Evolutionary conservation across 2,888 invertebrate species (phyloP).

Genomic region (Harpagoxenus sublaevis): DNA sequence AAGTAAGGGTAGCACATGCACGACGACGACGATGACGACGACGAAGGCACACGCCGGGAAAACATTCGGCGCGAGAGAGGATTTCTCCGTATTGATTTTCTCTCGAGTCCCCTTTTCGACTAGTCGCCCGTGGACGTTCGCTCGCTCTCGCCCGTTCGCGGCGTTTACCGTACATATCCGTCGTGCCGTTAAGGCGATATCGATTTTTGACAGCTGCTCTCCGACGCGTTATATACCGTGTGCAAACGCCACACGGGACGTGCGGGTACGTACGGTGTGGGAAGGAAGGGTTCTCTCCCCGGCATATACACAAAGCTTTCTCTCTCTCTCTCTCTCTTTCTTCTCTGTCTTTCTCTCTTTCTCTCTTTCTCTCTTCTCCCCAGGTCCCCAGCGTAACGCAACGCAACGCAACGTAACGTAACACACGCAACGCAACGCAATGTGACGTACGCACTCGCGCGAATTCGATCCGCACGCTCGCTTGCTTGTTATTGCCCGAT

Average conservation of each 20-base stretch:
- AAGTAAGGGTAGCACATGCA: conserved; percentile 62
- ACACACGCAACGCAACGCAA: conserved; percentile 45
- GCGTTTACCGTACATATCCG: conserved; percentile 59
- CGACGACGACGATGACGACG: conserved; percentile 38
- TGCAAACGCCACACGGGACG: conserved; percentile 64
- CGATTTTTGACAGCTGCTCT: conserved; percentile 86
- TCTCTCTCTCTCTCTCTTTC: not conserved
- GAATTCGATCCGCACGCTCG: conserved; percentile 21
- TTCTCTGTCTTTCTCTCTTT: not conserved
- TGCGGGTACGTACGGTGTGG: conserved; percentile 6
- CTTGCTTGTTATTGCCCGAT: not conserved
- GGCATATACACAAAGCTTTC: not conserved
- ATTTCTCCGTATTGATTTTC: conserved; percentile 81
- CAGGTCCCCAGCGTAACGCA: not conserved
- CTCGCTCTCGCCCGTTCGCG: conserved; percentile 47
- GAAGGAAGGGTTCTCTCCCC: conserved; percentile 40
- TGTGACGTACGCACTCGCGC: conserved; percentile 34
- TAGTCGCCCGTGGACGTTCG: conserved; percentile 56
- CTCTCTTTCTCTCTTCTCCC: not conserved
- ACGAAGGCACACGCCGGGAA: conserved; percentile 58
- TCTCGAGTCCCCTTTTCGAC: conserved; percentile 71
- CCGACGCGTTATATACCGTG: conserved; percentile 52
- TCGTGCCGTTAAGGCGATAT: conserved; percentile 78
- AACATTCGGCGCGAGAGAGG: conserved; percentile 70
- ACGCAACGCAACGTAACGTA: conserved; percentile 24